Percentiles rank a stretch among this genome's conserved stretches.
Evolutionary conservation across 1,140 invertebrate species (phyloP).

Genomic region (Pantala flavescens): DNA sequence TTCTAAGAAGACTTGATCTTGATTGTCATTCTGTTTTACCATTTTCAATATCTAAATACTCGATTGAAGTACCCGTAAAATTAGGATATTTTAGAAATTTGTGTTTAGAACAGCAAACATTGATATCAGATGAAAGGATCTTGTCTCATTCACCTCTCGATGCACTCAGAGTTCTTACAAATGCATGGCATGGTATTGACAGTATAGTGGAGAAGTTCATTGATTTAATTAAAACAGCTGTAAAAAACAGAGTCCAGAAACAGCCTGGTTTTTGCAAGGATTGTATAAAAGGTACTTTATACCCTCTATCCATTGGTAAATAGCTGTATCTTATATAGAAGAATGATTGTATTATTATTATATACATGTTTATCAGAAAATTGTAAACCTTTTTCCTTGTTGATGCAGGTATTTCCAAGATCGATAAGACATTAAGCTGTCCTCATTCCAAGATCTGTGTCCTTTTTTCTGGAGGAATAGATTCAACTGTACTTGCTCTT

Average conservation of each 20-base stretch:
- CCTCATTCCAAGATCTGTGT: slow-evolving; percentile 69
- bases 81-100: background rate
- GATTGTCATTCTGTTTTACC: too few species aligned
- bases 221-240: background rate
- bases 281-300: background rate
- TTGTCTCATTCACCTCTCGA: background rate
- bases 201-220: background rate
- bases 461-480: slow-evolving; percentile 91
- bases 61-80: too few species aligned
- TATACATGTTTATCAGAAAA: too few species aligned
- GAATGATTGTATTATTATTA: too few species aligned
- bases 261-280: background rate
- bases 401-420: too few species aligned
- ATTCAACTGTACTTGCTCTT: slow-evolving; percentile 79
- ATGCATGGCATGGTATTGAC: background rate
- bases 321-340: too few species aligned
- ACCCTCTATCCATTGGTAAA: too few species aligned
- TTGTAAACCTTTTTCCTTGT: too few species aligned
- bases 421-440: slow-evolving; percentile 29
- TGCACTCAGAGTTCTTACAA: background rate
- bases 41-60: too few species aligned
- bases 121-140: background rate
- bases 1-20: too few species aligned
- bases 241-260: background rate
- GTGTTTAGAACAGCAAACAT: background rate